Base-by-base conservation (phyloP, 2,888 invertebrate species). In the Cenopis cana region DNA sequence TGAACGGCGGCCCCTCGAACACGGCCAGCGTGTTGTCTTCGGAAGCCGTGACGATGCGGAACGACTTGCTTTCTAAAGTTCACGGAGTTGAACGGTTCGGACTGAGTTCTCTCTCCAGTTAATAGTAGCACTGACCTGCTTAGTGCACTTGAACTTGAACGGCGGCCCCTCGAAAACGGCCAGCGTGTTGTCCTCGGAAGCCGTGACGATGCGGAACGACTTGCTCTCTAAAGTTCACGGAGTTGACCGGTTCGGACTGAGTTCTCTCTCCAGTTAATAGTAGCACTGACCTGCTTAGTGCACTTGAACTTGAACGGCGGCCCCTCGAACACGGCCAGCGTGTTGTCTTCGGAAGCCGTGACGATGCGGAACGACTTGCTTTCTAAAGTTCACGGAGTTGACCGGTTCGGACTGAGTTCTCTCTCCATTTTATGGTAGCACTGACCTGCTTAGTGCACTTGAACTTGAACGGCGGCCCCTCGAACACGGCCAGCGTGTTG, bases 1-100 rank as follows among this genome's bases (percentile, higher is more conserved):
- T 98, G 94, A 99, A 99, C 4, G 99, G 99, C 0, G 99, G 99
- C 9, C 99, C 99, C 88, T 99, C 98, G 85, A 98, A 99, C 68
- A 99, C 96, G 29, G 96, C 98, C 68, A 98, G 96, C 0, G 98
- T 98, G 86, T 98, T 98, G 87, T 99, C 99, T 88, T 99, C 99
- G 61, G 98, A 98, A 5, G 98, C 99, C 10, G 99, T 99, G 54
- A 98, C 96, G 82, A 99, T 96, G 74, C 98, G 95, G 93, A 98
- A 99, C 0, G 99, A 68, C 99, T 94, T 18, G 96, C 88, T 0
- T 98, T 72, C 96, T 95, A 90, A 99, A 99, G 92, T 99, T 98
- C 75, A 98, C 97, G 0, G 98, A 97, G 87, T 99, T 99, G 79
- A 99, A 98, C 0, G 97, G 95, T 85, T 98, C 99, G 20, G 97